A percentile compares a stretch with the other conserved stretches of the same genome.
Evolutionary conservation across 1,140 invertebrate genomes (phyloP).

Genomic region (Tetraneura akinire): DNA sequence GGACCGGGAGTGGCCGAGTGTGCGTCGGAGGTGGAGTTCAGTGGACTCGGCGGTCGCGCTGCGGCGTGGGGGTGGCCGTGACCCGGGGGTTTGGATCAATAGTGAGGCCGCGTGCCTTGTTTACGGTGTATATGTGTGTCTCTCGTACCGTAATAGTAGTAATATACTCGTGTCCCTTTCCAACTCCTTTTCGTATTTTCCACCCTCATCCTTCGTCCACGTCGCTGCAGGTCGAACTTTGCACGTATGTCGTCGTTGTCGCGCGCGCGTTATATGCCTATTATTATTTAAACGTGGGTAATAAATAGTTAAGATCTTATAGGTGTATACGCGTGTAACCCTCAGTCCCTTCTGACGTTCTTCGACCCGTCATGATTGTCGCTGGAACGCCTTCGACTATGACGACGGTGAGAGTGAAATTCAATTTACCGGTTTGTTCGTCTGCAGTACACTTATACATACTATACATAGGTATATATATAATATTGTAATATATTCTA

Average conservation of each 20-base stretch:
- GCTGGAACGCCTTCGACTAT: background rate
- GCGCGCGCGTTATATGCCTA: background rate
- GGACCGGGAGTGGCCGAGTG: background rate
- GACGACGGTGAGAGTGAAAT: background rate
- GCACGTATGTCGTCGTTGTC: background rate
- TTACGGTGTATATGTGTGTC: background rate
- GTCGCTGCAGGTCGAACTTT: background rate
- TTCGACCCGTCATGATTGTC: background rate
- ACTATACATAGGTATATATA: background rate
- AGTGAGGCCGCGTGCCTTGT: slow-evolving; percentile 48
- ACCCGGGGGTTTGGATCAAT: slow-evolving; percentile 50
- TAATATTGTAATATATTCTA: too few relatives aligned
- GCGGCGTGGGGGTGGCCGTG: slow-evolving; percentile 34
- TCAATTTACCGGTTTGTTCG: slow-evolving; percentile 23
- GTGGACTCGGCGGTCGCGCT: background rate
- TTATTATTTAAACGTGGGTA: slow-evolving; percentile 44
- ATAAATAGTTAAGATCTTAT: slow-evolving; percentile 36
- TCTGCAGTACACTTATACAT: too few relatives aligned
- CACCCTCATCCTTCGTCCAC: too few relatives aligned
- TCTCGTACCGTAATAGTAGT: background rate
- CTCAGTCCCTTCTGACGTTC: background rate
- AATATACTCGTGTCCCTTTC: slow-evolving; percentile 17
- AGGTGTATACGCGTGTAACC: background rate
- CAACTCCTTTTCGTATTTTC: background rate
- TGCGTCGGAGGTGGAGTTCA: slow-evolving; percentile 17